Evolutionary conservation across 2,797 vertebrate species (phyloP), one percentile per base, ranked within the genome.

Genomic region (Malurus leucopterus): DNA sequence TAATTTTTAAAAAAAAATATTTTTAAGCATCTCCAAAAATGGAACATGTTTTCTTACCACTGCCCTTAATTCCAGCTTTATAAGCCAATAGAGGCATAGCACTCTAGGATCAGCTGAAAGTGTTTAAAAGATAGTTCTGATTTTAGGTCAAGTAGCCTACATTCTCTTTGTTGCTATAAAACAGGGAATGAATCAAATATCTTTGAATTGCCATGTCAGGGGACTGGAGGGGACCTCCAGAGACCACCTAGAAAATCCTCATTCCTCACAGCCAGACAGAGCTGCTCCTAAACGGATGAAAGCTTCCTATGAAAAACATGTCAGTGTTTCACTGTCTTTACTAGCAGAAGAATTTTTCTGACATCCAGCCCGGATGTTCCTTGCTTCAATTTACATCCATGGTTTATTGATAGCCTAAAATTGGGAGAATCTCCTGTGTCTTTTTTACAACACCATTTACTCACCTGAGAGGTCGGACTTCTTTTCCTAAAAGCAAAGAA

Each of bases 291-390:
- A 89, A 77, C 50, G 4, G 30, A 51, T 4, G 0, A 65, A 59
- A 24, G 15, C 10, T 67, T 73, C 44, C 29, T 38, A 5, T 13
- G 21, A 67, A 94, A 69, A 74, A 38, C 9, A 36, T 15, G 4
- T 29, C 26, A 24, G 24, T 36, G 19, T 24, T 78, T 86, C 26
- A 32, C 9, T 49, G 9, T 53, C 29, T 50, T 64, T 49, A 40
- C 5, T 29, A 46, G 40, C 50, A 54, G 29, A 84, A 75, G 4
- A 64, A 55, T n/a, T 88, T 91, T 85, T 58, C 36, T 81, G 19
- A 62, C 1, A 0, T 55, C 65, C 3, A 2, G 1, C 13, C 22
- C 58, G n/a, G 15, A 65, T n/a, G 5, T 74, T 73, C 24, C 27
- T 72, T 59, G n/a, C 34, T 6, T 2, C 13, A 84, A 44, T 51